Conservation (phyloP, 2,888 invertebrate species). For the Spilarctia lutea region DNA sequence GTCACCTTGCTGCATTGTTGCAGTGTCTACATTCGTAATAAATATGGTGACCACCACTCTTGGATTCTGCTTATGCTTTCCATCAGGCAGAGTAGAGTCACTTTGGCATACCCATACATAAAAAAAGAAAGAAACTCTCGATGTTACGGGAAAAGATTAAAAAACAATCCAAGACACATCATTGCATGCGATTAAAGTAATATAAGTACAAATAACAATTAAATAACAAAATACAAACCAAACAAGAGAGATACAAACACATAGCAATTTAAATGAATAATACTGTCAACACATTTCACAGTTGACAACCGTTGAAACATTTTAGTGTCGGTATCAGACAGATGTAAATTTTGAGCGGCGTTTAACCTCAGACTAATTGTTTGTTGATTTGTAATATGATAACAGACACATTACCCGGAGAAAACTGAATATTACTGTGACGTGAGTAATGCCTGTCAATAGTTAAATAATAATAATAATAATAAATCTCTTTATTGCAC, state of each 20-base stretch:
- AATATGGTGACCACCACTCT: too few species aligned
- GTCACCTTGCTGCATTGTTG: too few species aligned
- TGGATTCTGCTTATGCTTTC: too few species aligned
- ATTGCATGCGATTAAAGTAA: not conserved
- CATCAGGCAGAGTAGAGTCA: too few species aligned
- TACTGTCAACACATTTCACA: slow-evolving; percentile 42
- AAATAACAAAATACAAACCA: not conserved
- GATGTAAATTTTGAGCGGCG: slow-evolving; percentile 20
- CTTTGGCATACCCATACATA: too few species aligned
- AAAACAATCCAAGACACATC: not conserved
- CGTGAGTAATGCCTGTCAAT: not conserved
- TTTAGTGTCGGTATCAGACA: slow-evolving; percentile 27
- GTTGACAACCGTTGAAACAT: slow-evolving; percentile 43
- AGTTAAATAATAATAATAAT: too few species aligned
- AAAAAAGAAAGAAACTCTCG: too few species aligned
- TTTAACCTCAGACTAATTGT: slow-evolving; percentile 36
- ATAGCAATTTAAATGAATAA: slow-evolving; percentile 51
- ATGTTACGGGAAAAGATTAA: not conserved
- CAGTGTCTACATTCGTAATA: too few species aligned
- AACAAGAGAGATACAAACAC: slow-evolving; percentile 35
- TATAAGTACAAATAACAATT: not conserved
- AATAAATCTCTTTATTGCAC: too few species aligned
- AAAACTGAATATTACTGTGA: not conserved
- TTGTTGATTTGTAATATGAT: slow-evolving; percentile 19
- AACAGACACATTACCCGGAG: slow-evolving; percentile 14